These are phyloP conservation scores for Lasioglossum calceatum DNA, from an alignment of 2,888 invertebrate species.

Conservation along the genomic window DNA sequence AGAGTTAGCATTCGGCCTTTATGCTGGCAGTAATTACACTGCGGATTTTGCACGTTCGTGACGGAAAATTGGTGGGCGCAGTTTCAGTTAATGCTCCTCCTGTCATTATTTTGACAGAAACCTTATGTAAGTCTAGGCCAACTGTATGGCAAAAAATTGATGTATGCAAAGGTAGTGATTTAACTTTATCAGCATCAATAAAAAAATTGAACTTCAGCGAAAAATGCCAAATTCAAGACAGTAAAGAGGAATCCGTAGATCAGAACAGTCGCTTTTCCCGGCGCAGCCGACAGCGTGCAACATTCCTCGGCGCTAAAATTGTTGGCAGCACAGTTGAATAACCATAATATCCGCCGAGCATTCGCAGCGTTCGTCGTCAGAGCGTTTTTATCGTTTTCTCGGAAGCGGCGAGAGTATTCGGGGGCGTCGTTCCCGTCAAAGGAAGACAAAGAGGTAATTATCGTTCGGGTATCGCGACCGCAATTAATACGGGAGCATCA, in stretches of 20 bases:
- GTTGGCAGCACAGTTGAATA: neutral
- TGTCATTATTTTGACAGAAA: neutral
- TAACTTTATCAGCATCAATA: neutral
- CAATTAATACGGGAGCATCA: conserved; percentile 59
- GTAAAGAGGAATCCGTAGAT: neutral
- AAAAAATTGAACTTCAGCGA: neutral
- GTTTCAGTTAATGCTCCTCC: neutral
- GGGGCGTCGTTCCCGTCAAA: conserved; percentile 31
- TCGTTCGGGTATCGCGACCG: conserved; percentile 42
- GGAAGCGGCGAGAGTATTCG: conserved; percentile 23
- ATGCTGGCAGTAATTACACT: neutral
- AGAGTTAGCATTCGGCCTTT: neutral
- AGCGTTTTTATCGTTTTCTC: conserved; percentile 1
- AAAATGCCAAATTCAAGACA: neutral
- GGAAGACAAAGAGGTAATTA: conserved; percentile 62
- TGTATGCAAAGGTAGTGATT: neutral
- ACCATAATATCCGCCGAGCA: neutral
- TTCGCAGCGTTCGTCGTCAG: neutral
- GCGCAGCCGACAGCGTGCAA: neutral
- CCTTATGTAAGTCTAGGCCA: neutral
- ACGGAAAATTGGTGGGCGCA: neutral
- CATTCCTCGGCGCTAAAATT: neutral
- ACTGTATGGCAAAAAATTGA: neutral
- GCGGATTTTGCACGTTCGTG: neutral
- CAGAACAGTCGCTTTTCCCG: neutral